Conservation (phyloP, 1,140 invertebrate species). For the Drosophila prosaltans region DNA sequence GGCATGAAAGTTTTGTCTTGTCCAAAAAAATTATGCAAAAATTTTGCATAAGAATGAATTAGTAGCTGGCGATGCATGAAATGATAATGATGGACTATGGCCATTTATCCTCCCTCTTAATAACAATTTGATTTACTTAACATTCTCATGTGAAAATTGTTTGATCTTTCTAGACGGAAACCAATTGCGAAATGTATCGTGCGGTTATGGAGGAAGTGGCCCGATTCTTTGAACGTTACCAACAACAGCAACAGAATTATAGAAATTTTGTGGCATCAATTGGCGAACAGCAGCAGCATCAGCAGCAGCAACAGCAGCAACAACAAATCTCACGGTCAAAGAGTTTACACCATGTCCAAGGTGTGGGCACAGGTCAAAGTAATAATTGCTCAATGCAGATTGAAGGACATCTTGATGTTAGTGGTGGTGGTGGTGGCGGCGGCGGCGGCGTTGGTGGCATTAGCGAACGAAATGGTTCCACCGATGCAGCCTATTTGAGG, state of each 20-base stretch:
- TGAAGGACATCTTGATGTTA: constrained; percentile 25
- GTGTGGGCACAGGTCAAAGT: constrained; percentile 28
- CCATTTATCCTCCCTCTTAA: not conserved
- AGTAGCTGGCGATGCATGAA: constrained; percentile 45
- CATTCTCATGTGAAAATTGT: not conserved
- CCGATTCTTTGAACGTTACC: constrained; percentile 88
- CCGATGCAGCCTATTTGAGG: constrained; percentile 64
- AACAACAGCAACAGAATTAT: constrained; percentile 58
- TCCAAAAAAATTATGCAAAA: constrained; percentile 32
- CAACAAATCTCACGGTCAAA: constrained; percentile 82
- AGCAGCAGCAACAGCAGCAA: constrained; percentile 44
- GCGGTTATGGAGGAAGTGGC: constrained; percentile 91
- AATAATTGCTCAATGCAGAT: constrained; percentile 38
- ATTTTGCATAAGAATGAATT: constrained; percentile 39
- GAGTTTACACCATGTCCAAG: constrained; percentile 85
- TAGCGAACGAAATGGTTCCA: too few species aligned
- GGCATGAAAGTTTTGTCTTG: not conserved
- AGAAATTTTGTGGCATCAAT: constrained; percentile 14
- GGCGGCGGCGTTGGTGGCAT: not conserved
- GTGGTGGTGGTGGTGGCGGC: constrained; percentile 50
- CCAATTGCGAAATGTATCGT: constrained; percentile 90
- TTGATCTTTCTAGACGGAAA: constrained; percentile 86
- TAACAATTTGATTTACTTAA: not conserved
- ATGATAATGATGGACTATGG: constrained; percentile 16
- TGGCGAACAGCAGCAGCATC: constrained; percentile 14